A percentile compares a stretch with the other conserved stretches of the same genome.
phyloP scores from a whole-genome alignment of 2,888 invertebrate species.

The Agrilus mali region DNA sequence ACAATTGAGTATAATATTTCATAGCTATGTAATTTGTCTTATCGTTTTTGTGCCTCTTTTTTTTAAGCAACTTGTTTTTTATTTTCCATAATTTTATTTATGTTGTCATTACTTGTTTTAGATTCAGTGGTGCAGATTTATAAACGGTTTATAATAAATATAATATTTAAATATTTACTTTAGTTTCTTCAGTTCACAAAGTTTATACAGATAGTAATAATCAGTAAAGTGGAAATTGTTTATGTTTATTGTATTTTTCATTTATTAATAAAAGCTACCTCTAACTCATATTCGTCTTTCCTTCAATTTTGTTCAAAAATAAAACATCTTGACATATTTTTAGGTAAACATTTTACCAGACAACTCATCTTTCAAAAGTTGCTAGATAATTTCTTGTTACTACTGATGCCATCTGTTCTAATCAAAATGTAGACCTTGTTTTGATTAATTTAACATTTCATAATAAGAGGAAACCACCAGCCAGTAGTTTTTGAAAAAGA shows the following conservation, averaged over 20 bases:
- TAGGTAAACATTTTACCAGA: too few species aligned
- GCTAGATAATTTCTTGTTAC: too few species aligned
- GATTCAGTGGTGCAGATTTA: slow-evolving; percentile 14
- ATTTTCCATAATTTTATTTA: slow-evolving; percentile 6
- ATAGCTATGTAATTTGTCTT: neutral
- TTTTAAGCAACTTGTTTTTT: slow-evolving; percentile 11
- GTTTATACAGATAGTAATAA: slow-evolving; percentile 25
- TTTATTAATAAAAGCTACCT: slow-evolving; percentile 39
- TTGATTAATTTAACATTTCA: too few species aligned
- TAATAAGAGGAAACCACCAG: too few species aligned
- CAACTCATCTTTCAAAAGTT: too few species aligned
- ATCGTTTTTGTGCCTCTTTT: slow-evolving; percentile 6
- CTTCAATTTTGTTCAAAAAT: too few species aligned
- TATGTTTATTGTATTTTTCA: slow-evolving; percentile 33
- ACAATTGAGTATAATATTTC: too few species aligned
- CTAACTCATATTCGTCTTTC: slow-evolving; percentile 19
- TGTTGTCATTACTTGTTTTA: slow-evolving; percentile 1
- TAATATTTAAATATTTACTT: slow-evolving; percentile 6
- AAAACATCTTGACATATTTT: too few species aligned
- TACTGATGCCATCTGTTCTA: too few species aligned
- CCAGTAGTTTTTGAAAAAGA: too few species aligned
- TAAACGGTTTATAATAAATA: slow-evolving; percentile 5
- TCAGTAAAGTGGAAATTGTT: slow-evolving; percentile 21
- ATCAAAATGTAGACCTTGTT: too few species aligned
- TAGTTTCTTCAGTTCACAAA: slow-evolving; percentile 20